Percentiles rank a stretch among this genome's conserved stretches.
Conservation (phyloP, 2,888 invertebrate genomes). For the Polydrusus pterygomalis region DNA sequence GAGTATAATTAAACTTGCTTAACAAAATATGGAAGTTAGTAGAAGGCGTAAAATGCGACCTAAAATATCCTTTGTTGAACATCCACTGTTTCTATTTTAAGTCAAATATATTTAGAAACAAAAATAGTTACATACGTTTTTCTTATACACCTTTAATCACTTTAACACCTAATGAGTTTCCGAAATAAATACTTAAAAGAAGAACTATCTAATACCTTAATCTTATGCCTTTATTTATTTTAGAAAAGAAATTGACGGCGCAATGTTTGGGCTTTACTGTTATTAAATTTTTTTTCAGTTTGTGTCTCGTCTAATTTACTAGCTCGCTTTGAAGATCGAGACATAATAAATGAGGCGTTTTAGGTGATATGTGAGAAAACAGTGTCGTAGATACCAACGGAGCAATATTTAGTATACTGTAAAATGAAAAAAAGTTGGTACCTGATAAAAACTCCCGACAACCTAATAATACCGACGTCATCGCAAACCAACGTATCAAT, state of each 20-base stretch:
- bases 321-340: constrained; percentile 47
- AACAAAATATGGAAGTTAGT: too few species aligned
- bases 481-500: too few species aligned
- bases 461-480: too few species aligned
- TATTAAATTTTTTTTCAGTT: constrained; percentile 46
- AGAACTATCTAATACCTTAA: constrained; percentile 26
- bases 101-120: too few species aligned
- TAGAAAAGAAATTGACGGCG: neutral
- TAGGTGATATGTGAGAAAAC: constrained; percentile 26
- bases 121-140: too few species aligned
- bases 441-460: too few species aligned
- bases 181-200: constrained; percentile 26
- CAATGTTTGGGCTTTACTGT: constrained; percentile 38
- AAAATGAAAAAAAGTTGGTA: too few species aligned
- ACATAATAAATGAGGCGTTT: constrained; percentile 47
- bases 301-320: constrained; percentile 49
- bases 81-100: too few species aligned
- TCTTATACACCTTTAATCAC: neutral
- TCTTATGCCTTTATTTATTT: constrained; percentile 24
- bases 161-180: constrained; percentile 14
- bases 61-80: too few species aligned
- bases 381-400: neutral
- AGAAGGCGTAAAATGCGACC: too few species aligned
- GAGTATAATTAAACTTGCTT: too few species aligned
- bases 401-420: too few species aligned